Base-by-base conservation (phyloP, 2,797 vertebrate species). In the Hafferia zeledoni region DNA sequence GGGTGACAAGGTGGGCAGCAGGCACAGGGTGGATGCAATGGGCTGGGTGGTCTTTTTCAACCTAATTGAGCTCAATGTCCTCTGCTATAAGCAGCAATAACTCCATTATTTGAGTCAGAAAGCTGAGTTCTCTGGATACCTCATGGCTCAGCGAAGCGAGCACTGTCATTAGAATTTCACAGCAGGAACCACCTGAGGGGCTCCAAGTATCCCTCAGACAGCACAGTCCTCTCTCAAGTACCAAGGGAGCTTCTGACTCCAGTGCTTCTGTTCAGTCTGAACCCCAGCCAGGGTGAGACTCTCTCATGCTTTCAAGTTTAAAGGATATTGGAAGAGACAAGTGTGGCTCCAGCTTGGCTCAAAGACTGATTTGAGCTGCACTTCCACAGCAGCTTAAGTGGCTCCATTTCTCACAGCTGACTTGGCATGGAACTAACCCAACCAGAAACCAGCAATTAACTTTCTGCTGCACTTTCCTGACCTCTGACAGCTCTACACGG, bases 351-450 rank as follows among this genome's bases (percentile, higher is more conserved):
- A 67, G 52, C 52, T 79, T 63, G 83, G 77, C 87, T 57, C 9
- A 57, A 9, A 14, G 0, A 0, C 50, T 7, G 2, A 4, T 33
- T 3, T 11, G 37, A 72, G 68, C 55, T 8, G 49, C 71, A 53
- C 60, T 30, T 64, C 46, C 82, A 9, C 0, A 3, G 74, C 52
- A 44, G 56, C 49, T 55, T 28, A 49, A 56, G 70, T 1, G 20
- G 53, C 65, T 89, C 67, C 20, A 2, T 53, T 27, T 49, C 75
- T 23, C 43, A 13, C 19, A 17, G 17, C 35, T 64, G 49, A 5
- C 35, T n/a, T 52, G 35, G 44, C 78, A 60, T 43, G 5, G 52
- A 67, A 44, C 33, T 55, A 63, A 30, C 33, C 56, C 37, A 25
- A 20, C 31, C 30, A 8, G 31, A 50, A 55, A 1, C 7, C 35